Evolutionary conservation across 1,140 invertebrate genomes (phyloP).

Genomic region (Sycobia sp.): DNA sequence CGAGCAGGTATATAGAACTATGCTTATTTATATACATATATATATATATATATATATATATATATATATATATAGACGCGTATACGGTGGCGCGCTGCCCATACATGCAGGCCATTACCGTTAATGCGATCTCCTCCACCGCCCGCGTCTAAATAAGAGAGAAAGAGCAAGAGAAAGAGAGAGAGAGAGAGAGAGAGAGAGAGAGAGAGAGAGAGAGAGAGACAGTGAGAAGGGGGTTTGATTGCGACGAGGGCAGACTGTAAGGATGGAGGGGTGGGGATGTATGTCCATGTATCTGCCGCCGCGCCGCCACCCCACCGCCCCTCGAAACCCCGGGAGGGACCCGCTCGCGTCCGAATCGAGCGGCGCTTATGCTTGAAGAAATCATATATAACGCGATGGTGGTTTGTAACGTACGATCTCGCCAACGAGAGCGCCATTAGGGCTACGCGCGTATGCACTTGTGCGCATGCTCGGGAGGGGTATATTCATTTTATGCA

Average conservation of each 20-base stretch:
- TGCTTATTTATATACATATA: too few relatives aligned
- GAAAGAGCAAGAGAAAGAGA: too few relatives aligned
- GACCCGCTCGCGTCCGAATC: slow-evolving; percentile 18
- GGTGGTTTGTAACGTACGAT: too few relatives aligned
- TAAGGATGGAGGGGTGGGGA: not conserved
- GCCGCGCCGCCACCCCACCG: not conserved
- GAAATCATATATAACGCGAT: slow-evolving; percentile 53
- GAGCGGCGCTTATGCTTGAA: slow-evolving; percentile 50
- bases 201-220: too few relatives aligned
- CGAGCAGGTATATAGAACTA: too few relatives aligned
- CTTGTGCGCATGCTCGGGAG: not conserved
- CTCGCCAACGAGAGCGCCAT: slow-evolving; percentile 40
- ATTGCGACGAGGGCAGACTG: slow-evolving; percentile 34
- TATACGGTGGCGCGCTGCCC: slow-evolving; percentile 39
- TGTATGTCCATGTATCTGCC: slow-evolving; percentile 35
- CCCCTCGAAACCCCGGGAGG: slow-evolving; percentile 1
- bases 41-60: too few relatives aligned
- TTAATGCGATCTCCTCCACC: slow-evolving; percentile 48
- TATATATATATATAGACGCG: too few relatives aligned
- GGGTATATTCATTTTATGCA: too few relatives aligned
- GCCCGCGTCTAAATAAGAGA: too few relatives aligned
- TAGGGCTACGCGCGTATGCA: slow-evolving; percentile 41
- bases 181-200: too few relatives aligned
- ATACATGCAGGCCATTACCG: slow-evolving; percentile 51
- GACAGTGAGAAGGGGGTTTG: too few relatives aligned